phyloP scores from a whole-genome alignment of 2,888 invertebrate genomes.

The Phytoseiulus persimilis region DNA sequence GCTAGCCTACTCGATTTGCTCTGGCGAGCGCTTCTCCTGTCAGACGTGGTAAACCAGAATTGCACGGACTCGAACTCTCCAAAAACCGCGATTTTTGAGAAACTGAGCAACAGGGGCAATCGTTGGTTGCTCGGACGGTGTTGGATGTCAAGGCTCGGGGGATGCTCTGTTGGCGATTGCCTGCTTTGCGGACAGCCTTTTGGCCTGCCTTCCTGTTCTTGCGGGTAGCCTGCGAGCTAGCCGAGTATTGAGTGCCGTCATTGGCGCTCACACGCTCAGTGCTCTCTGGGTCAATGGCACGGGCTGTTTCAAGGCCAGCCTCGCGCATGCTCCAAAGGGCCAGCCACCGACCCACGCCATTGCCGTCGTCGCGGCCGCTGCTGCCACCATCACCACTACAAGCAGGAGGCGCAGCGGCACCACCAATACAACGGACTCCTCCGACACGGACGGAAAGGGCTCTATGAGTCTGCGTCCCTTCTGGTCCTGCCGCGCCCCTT shows the following conservation, averaged over 20 bases:
- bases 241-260: not conserved
- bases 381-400: not conserved
- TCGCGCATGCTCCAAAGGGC: slow-evolving; percentile 39
- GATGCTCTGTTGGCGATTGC: not conserved
- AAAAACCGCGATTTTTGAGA: too few relatives aligned
- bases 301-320: slow-evolving; percentile 37
- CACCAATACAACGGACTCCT: not conserved
- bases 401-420: not conserved
- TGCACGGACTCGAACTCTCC: too few relatives aligned
- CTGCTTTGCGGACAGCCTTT: not conserved
- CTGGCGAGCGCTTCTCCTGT: too few relatives aligned
- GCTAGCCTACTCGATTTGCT: not conserved
- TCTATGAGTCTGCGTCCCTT: slow-evolving; percentile 5
- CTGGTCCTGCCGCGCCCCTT: not conserved
- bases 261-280: slow-evolving; percentile 23
- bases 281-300: slow-evolving; percentile 39
- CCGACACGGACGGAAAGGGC: not conserved
- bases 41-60: too few relatives aligned
- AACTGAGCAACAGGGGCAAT: too few relatives aligned
- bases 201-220: slow-evolving; percentile 13
- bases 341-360: slow-evolving; percentile 5
- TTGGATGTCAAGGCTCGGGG: not conserved
- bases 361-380: not conserved
- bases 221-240: slow-evolving; percentile 13
- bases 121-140: not conserved